Conservation (phyloP, 2,113 vertebrate genomes). For the Electrona antarctica region DNA sequence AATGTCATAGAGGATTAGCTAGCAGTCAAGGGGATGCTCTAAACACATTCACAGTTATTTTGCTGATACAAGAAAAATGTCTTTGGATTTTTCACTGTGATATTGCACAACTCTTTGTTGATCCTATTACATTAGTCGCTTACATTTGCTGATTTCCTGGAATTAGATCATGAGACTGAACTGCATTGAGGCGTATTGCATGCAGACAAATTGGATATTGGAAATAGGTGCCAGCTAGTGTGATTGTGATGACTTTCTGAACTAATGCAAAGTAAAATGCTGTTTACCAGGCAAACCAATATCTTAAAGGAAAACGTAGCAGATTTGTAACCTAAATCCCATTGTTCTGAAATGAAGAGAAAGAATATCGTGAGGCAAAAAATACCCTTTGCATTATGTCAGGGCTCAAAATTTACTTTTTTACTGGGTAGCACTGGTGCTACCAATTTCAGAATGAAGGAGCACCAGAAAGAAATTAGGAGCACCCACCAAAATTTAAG, state of each 20-base stretch:
- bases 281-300: constrained; percentile 28
- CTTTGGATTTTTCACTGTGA: background rate
- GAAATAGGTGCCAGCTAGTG: constrained; percentile 10
- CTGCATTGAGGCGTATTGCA: constrained; percentile 3
- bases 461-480: no score
- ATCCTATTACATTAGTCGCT: background rate
- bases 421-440: no score
- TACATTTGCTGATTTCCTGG: constrained; percentile 9
- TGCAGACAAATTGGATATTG: background rate
- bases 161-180: constrained; percentile 29
- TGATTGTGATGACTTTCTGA: constrained; percentile 8
- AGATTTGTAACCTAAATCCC: no score
- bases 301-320: background rate
- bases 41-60: constrained; percentile 33
- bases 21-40: constrained; percentile 44
- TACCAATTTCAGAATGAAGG: no score
- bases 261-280: constrained; percentile 2
- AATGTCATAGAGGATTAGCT: constrained; percentile 37
- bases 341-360: no score
- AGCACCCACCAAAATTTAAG: no score
- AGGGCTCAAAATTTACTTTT: no score
- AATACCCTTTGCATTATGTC: no score
- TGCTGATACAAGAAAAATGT: constrained; percentile 10
- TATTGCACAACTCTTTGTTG: background rate
- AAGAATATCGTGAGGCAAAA: no score